A percentile compares a stretch with the other conserved stretches of the same genome.
Evolutionary conservation across 2,888 invertebrate genomes (phyloP).

Genomic region (Polyommatus icarus): DNA sequence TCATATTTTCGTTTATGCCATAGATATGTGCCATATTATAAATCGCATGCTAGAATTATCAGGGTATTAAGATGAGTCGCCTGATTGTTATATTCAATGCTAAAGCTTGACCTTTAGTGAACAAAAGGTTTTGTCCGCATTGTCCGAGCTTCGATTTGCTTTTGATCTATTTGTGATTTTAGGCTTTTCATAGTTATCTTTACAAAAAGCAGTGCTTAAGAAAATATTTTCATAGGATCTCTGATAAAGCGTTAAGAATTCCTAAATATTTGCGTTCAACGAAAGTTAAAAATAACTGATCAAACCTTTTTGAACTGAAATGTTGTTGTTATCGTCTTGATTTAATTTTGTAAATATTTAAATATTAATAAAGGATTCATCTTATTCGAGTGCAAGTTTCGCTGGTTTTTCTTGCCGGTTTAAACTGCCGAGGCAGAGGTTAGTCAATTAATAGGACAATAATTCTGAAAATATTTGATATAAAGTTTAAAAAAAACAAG

Average conservation of each 20-base stretch:
- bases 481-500: no score
- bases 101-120: slow-evolving; percentile 42
- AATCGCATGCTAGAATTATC: slow-evolving; percentile 37
- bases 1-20: neutral
- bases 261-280: neutral
- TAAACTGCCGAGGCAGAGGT: no score
- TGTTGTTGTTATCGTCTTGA: neutral
- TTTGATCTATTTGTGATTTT: slow-evolving; percentile 63
- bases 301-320: neutral
- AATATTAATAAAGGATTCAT: no score
- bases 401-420: no score
- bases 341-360: neutral
- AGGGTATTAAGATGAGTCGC: slow-evolving; percentile 37
- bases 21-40: neutral
- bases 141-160: slow-evolving; percentile 51
- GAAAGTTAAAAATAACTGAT: neutral
- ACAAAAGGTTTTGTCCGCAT: slow-evolving; percentile 44
- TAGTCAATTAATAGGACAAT: no score
- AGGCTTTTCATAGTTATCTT: slow-evolving; percentile 44
- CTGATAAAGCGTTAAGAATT: neutral
- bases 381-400: no score
- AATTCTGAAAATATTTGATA: no score
- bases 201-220: neutral
- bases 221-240: slow-evolving; percentile 16
- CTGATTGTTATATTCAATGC: slow-evolving; percentile 47